Conservation (phyloP, 2,113 vertebrate genomes). For the Smithornis capensis region DNA sequence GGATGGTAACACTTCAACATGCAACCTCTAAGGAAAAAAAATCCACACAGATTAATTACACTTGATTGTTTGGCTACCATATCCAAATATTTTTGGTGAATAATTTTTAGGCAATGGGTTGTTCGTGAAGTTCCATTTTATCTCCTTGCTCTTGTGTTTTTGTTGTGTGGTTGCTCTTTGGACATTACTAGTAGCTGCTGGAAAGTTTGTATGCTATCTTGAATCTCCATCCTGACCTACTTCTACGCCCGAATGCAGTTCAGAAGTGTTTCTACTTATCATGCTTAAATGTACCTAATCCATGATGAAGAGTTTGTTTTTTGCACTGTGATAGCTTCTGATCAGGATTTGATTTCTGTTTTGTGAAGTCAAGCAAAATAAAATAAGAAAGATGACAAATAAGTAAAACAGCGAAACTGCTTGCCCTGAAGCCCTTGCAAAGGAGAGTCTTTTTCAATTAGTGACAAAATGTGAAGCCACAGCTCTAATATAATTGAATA, state of each 20-base stretch:
- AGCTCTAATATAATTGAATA: conserved; percentile 35
- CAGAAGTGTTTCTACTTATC: not conserved
- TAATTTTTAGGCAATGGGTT: not conserved
- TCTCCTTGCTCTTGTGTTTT: not conserved
- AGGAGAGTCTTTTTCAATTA: conserved; percentile 49
- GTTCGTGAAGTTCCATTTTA: not conserved
- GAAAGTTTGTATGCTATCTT: not conserved
- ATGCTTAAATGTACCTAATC: not conserved
- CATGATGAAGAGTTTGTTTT: conserved; percentile 29
- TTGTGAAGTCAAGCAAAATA: conserved; percentile 33
- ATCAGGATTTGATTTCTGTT: conserved; percentile 47
- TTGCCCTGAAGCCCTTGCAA: conserved; percentile 29
- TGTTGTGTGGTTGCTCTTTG: not conserved
- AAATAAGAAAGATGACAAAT: conserved; percentile 28
- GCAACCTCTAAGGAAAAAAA: not conserved
- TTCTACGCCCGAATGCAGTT: not conserved
- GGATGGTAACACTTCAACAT: not conserved
- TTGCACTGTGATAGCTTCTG: conserved; percentile 8
- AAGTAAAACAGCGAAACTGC: not conserved
- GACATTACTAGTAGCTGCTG: not conserved
- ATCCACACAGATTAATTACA: not conserved
- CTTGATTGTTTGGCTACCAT: not conserved
- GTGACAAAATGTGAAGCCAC: conserved; percentile 30
- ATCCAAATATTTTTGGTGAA: not conserved
- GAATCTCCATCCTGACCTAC: not conserved